Base-by-base conservation (phyloP, 1,140 invertebrate species). In the Eufriesea mexicana region DNA sequence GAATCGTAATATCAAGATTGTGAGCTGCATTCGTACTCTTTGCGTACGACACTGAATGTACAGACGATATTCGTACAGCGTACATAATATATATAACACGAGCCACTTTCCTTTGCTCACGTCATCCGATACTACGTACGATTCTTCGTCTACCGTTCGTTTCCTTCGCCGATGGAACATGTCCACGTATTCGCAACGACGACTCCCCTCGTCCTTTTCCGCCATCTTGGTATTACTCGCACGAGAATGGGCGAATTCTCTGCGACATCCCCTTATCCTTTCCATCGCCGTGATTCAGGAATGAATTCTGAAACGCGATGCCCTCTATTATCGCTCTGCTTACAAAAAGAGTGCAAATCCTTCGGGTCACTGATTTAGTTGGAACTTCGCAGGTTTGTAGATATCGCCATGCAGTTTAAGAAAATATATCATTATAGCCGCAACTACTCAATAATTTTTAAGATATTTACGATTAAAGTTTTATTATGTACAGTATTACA, bases 1-100 rank as follows among this genome's bases (percentile, higher is more conserved):
- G 47, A 72, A 79, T 79, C 55, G 68, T 72, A 62, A 79, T 72
- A 79, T 79, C n/a, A 61, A 59, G 25, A 71, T 79, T 59, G 18
- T 49, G 51, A 68, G 51, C 49, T 28, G 18, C 66, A 18, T 79
- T 51, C 47, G 35, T 68, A 49, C 62, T 25, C 75, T 23, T n/a
- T 18, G 23, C n/a, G n/a, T 68, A 68, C 66, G 66, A 68, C 66
- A 49, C 45, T 68, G 28, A 47, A 68, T 54, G 54, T 20, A 16
- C 18, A 73, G 12, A 25, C 45, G 49, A 72, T 51, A 64, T 77
- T 28, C 51, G 23, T 42, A 42, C 64, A 7, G 12, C 35, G 61
- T 9, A 42, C 35, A 12, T 9, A 18, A 23, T 6, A 18, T 7
- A 18, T 61, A 8, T 71, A 25, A n/a, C 9, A n/a, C 14, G 57